phyloP scores from a whole-genome alignment of 2,888 invertebrate species.

The Aquatica leii region DNA sequence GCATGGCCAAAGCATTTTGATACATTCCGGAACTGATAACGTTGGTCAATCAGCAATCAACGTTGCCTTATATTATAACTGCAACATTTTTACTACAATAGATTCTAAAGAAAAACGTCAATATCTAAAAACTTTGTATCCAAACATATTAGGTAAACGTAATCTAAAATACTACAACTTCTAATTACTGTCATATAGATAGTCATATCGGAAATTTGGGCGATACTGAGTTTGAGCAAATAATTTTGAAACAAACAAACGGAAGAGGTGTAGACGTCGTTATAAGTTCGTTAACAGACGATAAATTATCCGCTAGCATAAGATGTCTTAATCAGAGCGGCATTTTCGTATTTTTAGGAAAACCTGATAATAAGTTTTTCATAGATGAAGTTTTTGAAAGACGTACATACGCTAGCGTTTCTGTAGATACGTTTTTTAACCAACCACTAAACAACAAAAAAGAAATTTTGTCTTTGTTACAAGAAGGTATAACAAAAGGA shows the following conservation, averaged over 20 bases:
- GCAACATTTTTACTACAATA: slow-evolving; percentile 76
- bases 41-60: slow-evolving; percentile 83
- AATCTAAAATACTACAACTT: too few relatives aligned
- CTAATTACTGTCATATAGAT: too few relatives aligned
- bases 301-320: slow-evolving; percentile 80
- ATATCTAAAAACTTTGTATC: slow-evolving; percentile 66
- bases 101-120: slow-evolving; percentile 70
- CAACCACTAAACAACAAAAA: too few relatives aligned
- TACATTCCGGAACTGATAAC: slow-evolving; percentile 73
- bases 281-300: slow-evolving; percentile 90
- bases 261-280: slow-evolving; percentile 92
- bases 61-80: slow-evolving; percentile 70
- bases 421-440: too few relatives aligned
- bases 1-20: slow-evolving; percentile 60
- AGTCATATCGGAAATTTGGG: slow-evolving; percentile 87
- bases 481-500: slow-evolving; percentile 67
- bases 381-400: too few relatives aligned
- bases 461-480: too few relatives aligned
- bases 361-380: too few relatives aligned
- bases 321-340: slow-evolving; percentile 69
- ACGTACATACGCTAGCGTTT: too few relatives aligned
- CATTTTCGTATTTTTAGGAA: too few relatives aligned
- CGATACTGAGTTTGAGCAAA: slow-evolving; percentile 85
- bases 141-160: slow-evolving; percentile 58
- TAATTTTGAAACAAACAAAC: slow-evolving; percentile 80